phyloP scores from a whole-genome alignment of 2,113 vertebrate genomes.

The Trochalopteron elliotii region DNA sequence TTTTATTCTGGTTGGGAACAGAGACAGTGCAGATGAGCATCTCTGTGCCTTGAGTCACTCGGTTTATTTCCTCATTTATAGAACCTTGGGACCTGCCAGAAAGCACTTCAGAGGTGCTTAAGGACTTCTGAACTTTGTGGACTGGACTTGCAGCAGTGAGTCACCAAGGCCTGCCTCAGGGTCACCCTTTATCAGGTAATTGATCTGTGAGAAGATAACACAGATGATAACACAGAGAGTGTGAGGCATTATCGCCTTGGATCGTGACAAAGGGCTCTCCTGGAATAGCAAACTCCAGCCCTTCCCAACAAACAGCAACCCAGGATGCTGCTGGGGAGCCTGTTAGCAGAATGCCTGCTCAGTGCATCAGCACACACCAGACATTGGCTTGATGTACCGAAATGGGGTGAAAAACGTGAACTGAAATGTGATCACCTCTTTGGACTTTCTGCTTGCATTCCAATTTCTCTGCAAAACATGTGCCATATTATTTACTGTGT shows the following conservation, averaged over 20 bases:
- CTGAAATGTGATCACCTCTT: neutral
- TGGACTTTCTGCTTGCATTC: neutral
- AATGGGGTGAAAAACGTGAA: neutral
- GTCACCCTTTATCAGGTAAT: neutral
- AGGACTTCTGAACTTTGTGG: neutral
- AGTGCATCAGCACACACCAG: neutral
- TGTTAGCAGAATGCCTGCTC: neutral
- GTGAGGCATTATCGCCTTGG: neutral
- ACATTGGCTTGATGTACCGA: neutral
- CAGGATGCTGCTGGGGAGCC: neutral
- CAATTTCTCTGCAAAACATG: neutral
- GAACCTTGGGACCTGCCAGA: neutral
- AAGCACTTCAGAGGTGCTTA: neutral
- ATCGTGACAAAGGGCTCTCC: neutral
- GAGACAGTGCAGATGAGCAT: neutral
- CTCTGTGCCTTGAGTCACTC: neutral
- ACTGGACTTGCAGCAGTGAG: neutral
- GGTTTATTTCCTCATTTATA: conserved; percentile 30
- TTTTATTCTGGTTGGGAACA: conserved; percentile 20
- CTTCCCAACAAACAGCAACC: neutral
- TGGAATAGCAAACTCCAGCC: neutral
- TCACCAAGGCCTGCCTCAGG: neutral
- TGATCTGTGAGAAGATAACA: neutral
- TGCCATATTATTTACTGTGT: neutral
- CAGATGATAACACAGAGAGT: neutral